Conservation (phyloP, 2,797 vertebrate species). For the Cyprinodon diabolis region DNA sequence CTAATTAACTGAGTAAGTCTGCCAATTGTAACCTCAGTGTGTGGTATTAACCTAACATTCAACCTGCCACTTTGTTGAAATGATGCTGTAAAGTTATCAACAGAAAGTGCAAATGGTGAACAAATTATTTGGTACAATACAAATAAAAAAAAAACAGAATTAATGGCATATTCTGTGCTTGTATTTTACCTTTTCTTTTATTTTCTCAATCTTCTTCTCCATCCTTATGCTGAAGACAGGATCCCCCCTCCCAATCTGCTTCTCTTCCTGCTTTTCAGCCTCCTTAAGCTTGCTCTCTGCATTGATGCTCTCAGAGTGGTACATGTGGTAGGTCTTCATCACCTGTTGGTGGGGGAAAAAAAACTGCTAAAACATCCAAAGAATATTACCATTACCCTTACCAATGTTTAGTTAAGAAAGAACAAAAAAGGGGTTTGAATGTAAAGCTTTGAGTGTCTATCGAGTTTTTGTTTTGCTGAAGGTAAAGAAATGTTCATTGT, state of each 20-base stretch:
- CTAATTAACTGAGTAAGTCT: background rate
- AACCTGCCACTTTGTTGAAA: background rate
- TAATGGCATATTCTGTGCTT: background rate
- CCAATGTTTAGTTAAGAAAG: background rate
- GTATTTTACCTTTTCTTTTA: conserved; percentile 92
- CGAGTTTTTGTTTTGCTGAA: conserved; percentile 25
- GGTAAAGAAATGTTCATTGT: conserved; percentile 36
- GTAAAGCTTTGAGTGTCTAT: background rate
- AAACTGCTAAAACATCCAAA: background rate
- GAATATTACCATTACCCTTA: background rate
- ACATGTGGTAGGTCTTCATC: conserved; percentile 99
- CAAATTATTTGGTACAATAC: background rate
- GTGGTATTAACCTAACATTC: background rate
- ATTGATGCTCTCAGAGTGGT: conserved; percentile 96
- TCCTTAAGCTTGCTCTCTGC: conserved; percentile 98
- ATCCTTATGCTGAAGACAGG: conserved; percentile 92
- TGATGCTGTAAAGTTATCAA: background rate
- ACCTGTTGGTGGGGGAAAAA: conserved; percentile 79
- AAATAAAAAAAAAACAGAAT: conserved; percentile 2
- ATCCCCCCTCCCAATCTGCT: conserved; percentile 91
- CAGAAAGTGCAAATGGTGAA: background rate
- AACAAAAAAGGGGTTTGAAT: background rate
- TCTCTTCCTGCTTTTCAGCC: conserved; percentile 97
- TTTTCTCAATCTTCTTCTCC: conserved; percentile 99
- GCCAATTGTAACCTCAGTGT: background rate